Conservation (phyloP, 2,797 vertebrate species). For the Rachycentron canadum region DNA sequence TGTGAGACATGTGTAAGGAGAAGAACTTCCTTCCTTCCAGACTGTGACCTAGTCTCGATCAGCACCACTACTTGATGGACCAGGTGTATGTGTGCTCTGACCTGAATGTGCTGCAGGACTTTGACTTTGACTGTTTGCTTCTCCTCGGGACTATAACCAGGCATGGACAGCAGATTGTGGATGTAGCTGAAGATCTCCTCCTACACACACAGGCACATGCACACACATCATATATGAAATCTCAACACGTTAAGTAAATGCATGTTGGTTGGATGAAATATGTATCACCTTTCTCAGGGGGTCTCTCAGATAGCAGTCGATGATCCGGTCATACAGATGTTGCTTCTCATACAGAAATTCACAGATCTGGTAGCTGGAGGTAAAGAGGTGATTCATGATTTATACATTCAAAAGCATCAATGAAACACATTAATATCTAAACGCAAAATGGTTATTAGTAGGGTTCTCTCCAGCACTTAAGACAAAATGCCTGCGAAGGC, state of each 20-base stretch:
- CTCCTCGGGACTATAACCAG: constrained; percentile 91
- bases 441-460: no score
- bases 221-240: background rate
- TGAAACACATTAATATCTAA: no score
- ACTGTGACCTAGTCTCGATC: background rate
- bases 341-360: constrained; percentile 97
- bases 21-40: background rate
- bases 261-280: background rate
- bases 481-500: no score
- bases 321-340: constrained; percentile 92
- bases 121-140: constrained; percentile 90
- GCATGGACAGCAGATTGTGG: constrained; percentile 95
- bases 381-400: background rate
- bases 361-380: constrained; percentile 93
- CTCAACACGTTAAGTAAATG: background rate
- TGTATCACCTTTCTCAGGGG: constrained; percentile 90
- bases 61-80: background rate
- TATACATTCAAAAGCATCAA: no score
- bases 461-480: no score
- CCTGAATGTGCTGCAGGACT: constrained; percentile 90
- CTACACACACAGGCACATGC: constrained; percentile 73
- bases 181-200: constrained; percentile 95
- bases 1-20: background rate
- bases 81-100: constrained; percentile 49
- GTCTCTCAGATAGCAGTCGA: constrained; percentile 94